Base-by-base conservation (phyloP, 2,113 vertebrate species). In the Nothocercus julius region DNA sequence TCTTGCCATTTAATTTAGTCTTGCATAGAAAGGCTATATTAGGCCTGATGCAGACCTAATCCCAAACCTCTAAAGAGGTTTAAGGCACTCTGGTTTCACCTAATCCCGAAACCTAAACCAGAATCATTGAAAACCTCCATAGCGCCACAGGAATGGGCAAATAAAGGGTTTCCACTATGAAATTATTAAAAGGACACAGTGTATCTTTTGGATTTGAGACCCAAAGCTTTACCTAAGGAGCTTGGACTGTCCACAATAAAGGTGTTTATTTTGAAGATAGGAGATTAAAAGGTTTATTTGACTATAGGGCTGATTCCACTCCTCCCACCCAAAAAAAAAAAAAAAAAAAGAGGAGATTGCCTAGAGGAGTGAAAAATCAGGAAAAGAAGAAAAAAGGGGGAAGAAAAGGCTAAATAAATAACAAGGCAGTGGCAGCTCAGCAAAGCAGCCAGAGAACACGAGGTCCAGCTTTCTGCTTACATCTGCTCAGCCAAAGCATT, bases 81-180 rank as follows among this genome's bases (percentile, higher is more conserved):
- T 99, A 99, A 98, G 98, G 98, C 98, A 98, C 99, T 99, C 98
- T 96, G 97, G 99, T 99, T 99, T 99, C 99, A 99, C 97, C 98
- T 99, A 99, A 99, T 99, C 99, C 99, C 88, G 98, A 98, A 98
- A 99, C 98, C 98, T 98, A 98, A 98, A 97, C 98, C 97, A 96
- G 97, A 96, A 97, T 98, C 98, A 98, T 96, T 98, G 98, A 98
- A 98, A 98, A 98, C 97, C 96, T 89, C 98, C 97, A 96, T 97
- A 97, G 97, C 84, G 96, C 97, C 96, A 91, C 97, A 98, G 96
- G 96, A 98, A 98, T 98, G 98, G 98, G 98, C 98, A 98, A 98
- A 98, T 98, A 98, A 98, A 98, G 97, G 93, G 97, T 92, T 97
- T 98, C 97, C 98, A 97, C 98, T 97, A 97, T 96, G 87, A 93